Conservation (phyloP, 2,888 invertebrate genomes). For the Steinernema carpocapsae region DNA sequence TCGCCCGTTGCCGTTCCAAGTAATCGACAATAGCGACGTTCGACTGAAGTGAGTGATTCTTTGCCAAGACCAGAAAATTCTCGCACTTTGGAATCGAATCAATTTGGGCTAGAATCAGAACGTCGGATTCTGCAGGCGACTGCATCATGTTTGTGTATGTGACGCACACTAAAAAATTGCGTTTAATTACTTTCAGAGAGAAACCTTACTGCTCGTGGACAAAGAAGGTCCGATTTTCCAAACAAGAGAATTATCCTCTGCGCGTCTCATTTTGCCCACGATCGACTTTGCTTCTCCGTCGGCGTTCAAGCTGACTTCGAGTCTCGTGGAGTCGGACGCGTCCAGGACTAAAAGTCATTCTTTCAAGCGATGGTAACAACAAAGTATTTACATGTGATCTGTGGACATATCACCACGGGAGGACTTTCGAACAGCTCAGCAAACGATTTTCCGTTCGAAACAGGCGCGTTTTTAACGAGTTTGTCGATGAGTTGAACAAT, state of each 20-base stretch:
- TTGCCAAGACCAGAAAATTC: conserved; percentile 44
- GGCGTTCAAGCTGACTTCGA: conserved; percentile 38
- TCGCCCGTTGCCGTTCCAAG: conserved; percentile 39
- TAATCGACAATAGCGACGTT: conserved; percentile 39
- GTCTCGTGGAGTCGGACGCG: conserved; percentile 40
- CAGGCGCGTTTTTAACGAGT: conserved; percentile 39
- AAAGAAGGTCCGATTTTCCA: conserved; percentile 46
- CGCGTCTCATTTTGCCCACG: conserved; percentile 39
- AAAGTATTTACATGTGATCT: conserved; percentile 44
- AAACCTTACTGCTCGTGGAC: conserved; percentile 23
- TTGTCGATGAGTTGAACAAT: conserved; percentile 44
- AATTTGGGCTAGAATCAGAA: conserved; percentile 46
- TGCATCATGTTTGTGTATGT: conserved; percentile 37
- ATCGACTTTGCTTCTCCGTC: conserved; percentile 43
- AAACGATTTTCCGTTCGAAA: conserved; percentile 37
- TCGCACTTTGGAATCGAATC: conserved; percentile 49
- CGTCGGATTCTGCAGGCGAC: conserved; percentile 38
- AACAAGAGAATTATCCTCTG: conserved; percentile 40
- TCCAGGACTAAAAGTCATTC: conserved; percentile 41
- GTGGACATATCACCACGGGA: conserved; percentile 44
- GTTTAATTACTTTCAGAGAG: not conserved
- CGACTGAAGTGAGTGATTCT: conserved; percentile 9
- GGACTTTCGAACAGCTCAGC: conserved; percentile 42
- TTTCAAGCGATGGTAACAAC: not conserved
- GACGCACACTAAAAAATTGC: conserved; percentile 39